Evolutionary conservation across 2,797 vertebrate species (phyloP).

Genomic region (Erithacus rubecula): DNA sequence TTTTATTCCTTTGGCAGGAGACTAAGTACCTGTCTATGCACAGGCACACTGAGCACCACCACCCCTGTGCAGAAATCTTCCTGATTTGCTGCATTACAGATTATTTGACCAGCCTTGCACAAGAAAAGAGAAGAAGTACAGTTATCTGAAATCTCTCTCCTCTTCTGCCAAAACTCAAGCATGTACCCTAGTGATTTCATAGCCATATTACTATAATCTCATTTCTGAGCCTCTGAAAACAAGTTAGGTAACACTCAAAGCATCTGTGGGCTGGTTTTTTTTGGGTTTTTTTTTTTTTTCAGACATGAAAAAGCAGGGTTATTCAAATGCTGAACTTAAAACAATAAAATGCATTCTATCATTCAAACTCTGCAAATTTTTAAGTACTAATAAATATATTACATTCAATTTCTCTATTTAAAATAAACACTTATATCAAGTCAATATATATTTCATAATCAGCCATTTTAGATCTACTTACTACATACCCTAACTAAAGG

Average conservation of each 20-base stretch:
- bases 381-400: not conserved
- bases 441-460: not conserved
- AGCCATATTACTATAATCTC: conserved; percentile 4
- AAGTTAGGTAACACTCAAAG: conserved; percentile 30
- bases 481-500: not conserved
- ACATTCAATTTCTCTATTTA: not conserved
- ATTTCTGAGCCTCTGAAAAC: conserved; percentile 42
- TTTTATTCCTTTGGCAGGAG: conserved; percentile 22
- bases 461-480: not conserved
- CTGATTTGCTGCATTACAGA: not conserved
- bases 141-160: not conserved
- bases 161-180: not conserved
- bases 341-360: not conserved
- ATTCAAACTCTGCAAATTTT: not conserved
- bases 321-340: conserved; percentile 8
- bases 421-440: not conserved
- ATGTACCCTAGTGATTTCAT: not conserved
- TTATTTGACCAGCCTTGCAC: not conserved
- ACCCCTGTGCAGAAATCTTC: not conserved
- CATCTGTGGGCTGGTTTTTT: not conserved
- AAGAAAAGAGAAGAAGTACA: not conserved
- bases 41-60: not conserved
- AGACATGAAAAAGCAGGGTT: not conserved
- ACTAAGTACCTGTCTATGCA: not conserved
- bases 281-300: not conserved